Base-by-base conservation (phyloP, 2,888 invertebrate genomes). In the Oscheius myriophilus region DNA sequence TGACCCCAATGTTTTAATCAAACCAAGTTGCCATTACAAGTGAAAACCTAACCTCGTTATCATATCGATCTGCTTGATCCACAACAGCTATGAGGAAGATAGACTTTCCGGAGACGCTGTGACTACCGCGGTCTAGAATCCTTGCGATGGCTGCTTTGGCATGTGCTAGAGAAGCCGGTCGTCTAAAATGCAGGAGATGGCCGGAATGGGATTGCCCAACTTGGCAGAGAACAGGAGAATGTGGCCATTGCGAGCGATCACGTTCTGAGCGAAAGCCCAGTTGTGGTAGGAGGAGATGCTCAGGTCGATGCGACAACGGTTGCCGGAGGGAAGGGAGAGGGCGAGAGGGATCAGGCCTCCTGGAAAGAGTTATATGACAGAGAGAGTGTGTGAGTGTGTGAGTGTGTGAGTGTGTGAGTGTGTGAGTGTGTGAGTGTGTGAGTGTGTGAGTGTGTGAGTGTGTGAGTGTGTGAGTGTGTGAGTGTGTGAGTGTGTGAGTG, bases 41-140 rank as follows among this genome's bases (percentile, higher is more conserved):
- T n/a, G n/a, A n/a, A n/a, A 33, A 11, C 26, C 64, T 25, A 6
- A 66, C 66, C 66, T 66, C 58, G 43, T 66, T 41, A 49, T 66
- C 58, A 21, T 23, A 57, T 12, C 65, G 71, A 52, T 72, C 67
- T 39, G 64, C 55, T n/a, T 73, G 72, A 51, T 79, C 79, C 45
- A 72, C 70, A 42, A 79, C 66, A 41, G 79, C 79, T 45, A 79
- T 59, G 42, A 79, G 55, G 42, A 79, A 59, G 55, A 79, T 79
- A 14, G 59, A 61, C 59, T 52, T 70, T 69, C 62, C 73, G 53
- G 43, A 71, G 33, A 68, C 63, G 26, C 54, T 61, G 43, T 53
- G 43, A 21, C 68, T 49, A 12, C 71, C 71, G 42, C 68, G 68
- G 53, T 78, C 57, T 21, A 79, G 72, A 21, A 78, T 58, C 12